These are phyloP conservation scores for Erinaceus europaeus DNA, from an alignment of 2,113 vertebrate genomes.

Conservation along the genomic window DNA sequence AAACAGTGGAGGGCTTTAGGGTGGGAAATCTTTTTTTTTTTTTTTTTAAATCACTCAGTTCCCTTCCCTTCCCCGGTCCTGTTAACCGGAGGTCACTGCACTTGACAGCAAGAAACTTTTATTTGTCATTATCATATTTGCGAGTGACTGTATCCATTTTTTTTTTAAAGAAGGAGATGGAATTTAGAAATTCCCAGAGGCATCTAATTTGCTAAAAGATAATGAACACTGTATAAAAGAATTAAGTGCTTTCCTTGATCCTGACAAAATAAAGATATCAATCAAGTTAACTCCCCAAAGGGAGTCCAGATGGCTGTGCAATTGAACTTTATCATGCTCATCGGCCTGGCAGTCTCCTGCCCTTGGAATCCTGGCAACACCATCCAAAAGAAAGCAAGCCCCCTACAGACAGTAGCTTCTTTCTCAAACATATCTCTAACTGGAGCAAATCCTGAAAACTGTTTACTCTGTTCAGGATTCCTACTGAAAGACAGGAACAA, in stretches of 20 bases:
- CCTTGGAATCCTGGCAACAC: slow-evolving; percentile 21
- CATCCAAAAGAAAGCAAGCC: background rate
- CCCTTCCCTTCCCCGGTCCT: background rate
- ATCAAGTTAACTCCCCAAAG: slow-evolving; percentile 56
- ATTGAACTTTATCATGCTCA: slow-evolving; percentile 42
- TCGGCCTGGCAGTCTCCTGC: background rate
- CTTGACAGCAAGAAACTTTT: slow-evolving; percentile 1
- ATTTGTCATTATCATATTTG: slow-evolving; percentile 19
- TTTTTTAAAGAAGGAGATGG: slow-evolving; percentile 31
- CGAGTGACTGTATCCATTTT: background rate
- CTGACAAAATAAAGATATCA: slow-evolving; percentile 66
- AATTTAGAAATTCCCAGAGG: slow-evolving; percentile 63
- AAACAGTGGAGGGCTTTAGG: background rate
- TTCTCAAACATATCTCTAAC: background rate
- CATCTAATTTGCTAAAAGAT: slow-evolving; percentile 67
- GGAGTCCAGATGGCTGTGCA: slow-evolving; percentile 62
- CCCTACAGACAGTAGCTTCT: background rate
- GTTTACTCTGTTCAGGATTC: background rate
- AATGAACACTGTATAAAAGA: slow-evolving; percentile 56
- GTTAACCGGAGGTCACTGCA: background rate
- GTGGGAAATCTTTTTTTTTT: slow-evolving; percentile 18
- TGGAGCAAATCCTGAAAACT: background rate
- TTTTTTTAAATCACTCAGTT: background rate
- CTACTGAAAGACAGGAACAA: background rate
- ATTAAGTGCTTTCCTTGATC: slow-evolving; percentile 55